Evolutionary conservation across 2,113 vertebrate species (phyloP), one percentile per base, ranked within the genome.

Genomic region (Corydoras maculifer): DNA sequence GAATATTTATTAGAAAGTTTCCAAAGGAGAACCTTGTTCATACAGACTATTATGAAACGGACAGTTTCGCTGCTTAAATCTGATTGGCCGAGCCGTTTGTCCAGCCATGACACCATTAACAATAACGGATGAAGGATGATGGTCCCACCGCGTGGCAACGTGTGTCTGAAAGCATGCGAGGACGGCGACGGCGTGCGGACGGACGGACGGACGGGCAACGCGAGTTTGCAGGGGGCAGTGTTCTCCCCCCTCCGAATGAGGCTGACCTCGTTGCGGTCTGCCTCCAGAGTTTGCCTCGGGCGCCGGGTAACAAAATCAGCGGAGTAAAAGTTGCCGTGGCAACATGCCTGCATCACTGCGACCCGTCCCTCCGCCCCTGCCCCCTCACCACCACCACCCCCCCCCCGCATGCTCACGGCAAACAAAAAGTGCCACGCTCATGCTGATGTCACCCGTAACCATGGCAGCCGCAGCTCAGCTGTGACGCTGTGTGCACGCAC

Each of bases 381-480:
- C 25, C n/a, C 11, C 25, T 43, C 7, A 43, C 35, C 35, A 43
- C 35, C 18, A 1, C 2, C 18, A 25, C 59, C 55, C 12, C 49
- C 65, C 59, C 43, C 48, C 54, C 69, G 58, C 68, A 57, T 68
- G 59, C 75, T 59, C 69, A 18, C 76, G 62, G 80, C 79, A 84
- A 87, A 83, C 78, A 80, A 83, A 85, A 63, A 78, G 79, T 69
- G 83, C 83, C 85, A 83, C 74, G 75, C 73, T 80, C 78, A 69
- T 63, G 78, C 75, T 87, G 88, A 90, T 88, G 88, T 91, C 90
- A 91, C 71, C 1, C 54, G 90, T 90, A 88, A 82, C 91, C 85
- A 84, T 81, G 86, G 87, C 78, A 84, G 83, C 87, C 76, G 18
- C 65, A 75, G 78, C 78, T 83, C 79, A 80, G 72, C 77, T 83